Evolutionary conservation across 2,797 vertebrate genomes (phyloP).

Genomic region (Halcyon badia): DNA sequence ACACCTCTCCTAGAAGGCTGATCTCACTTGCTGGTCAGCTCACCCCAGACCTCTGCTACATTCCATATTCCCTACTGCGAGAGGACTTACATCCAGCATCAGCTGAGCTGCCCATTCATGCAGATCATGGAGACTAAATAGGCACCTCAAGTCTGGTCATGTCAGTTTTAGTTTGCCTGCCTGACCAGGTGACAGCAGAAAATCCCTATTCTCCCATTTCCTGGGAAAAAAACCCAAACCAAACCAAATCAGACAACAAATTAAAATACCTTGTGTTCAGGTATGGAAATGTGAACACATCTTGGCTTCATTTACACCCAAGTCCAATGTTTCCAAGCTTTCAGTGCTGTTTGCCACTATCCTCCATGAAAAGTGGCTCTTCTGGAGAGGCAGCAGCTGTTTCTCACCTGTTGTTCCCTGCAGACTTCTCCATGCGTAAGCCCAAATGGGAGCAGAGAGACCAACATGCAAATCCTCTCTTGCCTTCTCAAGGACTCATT

Average conservation of each 20-base stretch:
- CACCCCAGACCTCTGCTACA: not conserved
- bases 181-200: not conserved
- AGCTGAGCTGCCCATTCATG: accelerated
- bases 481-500: not conserved
- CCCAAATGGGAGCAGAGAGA: not conserved
- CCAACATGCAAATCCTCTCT: not conserved
- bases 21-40: not conserved
- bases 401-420: not conserved
- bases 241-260: not conserved
- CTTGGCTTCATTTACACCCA: not conserved
- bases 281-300: accelerated
- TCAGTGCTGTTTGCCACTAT: not conserved
- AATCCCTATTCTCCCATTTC: not conserved
- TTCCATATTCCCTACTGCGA: accelerated
- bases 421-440: not conserved
- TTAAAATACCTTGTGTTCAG: not conserved
- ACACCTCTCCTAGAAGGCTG: not conserved
- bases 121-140: not conserved
- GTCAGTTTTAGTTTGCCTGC: not conserved
- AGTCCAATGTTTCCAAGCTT: not conserved
- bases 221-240: not conserved
- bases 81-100: not conserved
- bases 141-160: not conserved
- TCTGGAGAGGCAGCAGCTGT: not conserved
- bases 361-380: not conserved